phyloP scores from a whole-genome alignment of 2,113 vertebrate species.

The Sclerurus mexicanus region DNA sequence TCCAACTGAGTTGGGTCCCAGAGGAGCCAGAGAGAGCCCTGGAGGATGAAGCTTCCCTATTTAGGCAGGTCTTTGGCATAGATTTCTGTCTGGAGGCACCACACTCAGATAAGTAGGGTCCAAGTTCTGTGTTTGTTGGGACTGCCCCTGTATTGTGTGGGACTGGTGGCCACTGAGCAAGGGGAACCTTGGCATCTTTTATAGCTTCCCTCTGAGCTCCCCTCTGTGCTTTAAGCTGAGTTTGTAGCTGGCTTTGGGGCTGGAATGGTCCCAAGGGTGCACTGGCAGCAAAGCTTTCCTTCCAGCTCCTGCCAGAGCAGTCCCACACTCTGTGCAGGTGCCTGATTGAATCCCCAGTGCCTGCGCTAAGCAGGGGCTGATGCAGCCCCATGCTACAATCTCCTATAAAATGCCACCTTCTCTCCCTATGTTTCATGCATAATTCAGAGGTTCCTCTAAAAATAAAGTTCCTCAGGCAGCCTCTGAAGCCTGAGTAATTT shows the following conservation, averaged over 20 bases:
- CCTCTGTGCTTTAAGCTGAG: neutral
- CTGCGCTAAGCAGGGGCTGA: neutral
- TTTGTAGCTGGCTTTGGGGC: neutral
- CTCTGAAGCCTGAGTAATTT: neutral
- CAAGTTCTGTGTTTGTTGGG: neutral
- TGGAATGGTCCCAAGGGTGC: neutral
- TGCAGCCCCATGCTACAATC: neutral
- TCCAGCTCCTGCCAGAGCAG: neutral
- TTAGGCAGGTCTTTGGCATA: neutral
- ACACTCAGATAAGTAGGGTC: neutral
- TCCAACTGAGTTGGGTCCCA: neutral
- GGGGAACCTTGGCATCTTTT: neutral
- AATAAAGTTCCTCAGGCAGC: conserved; percentile 34
- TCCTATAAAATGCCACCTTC: neutral
- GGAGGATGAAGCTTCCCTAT: neutral
- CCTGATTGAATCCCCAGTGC: neutral
- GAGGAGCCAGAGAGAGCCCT: neutral
- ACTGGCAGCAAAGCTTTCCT: neutral
- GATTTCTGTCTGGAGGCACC: neutral
- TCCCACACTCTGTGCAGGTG: neutral
- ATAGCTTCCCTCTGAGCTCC: neutral
- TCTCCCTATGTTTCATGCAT: conserved; percentile 13
- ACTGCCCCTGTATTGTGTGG: neutral
- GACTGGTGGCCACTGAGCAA: neutral
- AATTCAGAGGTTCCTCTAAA: conserved; percentile 57